Conservation (phyloP, 2,888 invertebrate genomes). For the Drosophila multiciliata region DNA sequence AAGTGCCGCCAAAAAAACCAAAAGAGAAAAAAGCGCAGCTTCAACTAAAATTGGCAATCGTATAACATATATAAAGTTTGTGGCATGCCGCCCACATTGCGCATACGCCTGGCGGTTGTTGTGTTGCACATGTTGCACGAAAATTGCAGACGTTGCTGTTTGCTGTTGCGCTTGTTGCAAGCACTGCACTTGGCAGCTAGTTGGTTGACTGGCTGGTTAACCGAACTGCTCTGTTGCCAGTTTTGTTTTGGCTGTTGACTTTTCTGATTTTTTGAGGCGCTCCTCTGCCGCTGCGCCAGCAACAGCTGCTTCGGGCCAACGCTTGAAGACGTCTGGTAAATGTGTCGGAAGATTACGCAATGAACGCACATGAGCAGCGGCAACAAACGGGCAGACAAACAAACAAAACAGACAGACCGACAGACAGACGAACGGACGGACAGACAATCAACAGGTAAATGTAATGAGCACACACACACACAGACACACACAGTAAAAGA, state of each 20-base stretch:
- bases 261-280: slow-evolving; percentile 62
- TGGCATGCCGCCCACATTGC: slow-evolving; percentile 61
- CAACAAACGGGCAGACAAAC: slow-evolving; percentile 10
- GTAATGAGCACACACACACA: slow-evolving; percentile 68
- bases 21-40: slow-evolving; percentile 11
- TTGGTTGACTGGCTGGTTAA: slow-evolving; percentile 44
- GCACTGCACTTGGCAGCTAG: slow-evolving; percentile 70
- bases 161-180: neutral
- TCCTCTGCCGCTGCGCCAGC: slow-evolving; percentile 6
- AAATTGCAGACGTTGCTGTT: slow-evolving; percentile 7
- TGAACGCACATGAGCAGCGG: slow-evolving; percentile 73
- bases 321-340: slow-evolving; percentile 76
- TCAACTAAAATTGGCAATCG: slow-evolving; percentile 33
- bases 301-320: slow-evolving; percentile 54
- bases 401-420: slow-evolving; percentile 6
- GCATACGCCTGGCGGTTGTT: slow-evolving; percentile 60
- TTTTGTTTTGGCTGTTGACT: slow-evolving; percentile 61
- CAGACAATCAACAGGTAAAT: slow-evolving; percentile 53
- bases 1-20: slow-evolving; percentile 15
- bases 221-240: slow-evolving; percentile 34
- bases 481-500: slow-evolving; percentile 1
- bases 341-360: slow-evolving; percentile 75
- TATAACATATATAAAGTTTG: slow-evolving; percentile 30
- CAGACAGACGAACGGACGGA: slow-evolving; percentile 6
- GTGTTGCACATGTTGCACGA: neutral